These are phyloP conservation scores for Euproctis similis DNA, from an alignment of 2,888 invertebrate genomes.

Conservation along the genomic window DNA sequence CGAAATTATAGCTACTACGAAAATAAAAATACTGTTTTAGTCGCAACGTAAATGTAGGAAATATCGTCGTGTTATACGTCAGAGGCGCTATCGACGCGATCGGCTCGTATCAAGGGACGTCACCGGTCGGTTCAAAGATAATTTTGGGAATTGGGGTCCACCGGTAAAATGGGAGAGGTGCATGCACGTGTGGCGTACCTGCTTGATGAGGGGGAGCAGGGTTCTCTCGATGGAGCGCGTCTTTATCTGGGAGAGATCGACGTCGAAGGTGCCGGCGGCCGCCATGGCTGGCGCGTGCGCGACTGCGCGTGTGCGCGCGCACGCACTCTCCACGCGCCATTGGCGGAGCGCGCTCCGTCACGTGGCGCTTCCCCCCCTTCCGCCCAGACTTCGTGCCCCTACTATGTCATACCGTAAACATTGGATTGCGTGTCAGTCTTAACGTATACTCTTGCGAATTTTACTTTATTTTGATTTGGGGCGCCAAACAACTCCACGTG, in stretches of 20 bases:
- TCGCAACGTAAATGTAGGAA: slow-evolving; percentile 48
- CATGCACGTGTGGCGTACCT: slow-evolving; percentile 79
- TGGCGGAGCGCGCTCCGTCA: slow-evolving; percentile 42
- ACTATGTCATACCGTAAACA: slow-evolving; percentile 32
- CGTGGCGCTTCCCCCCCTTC: slow-evolving; percentile 36
- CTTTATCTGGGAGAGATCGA: slow-evolving; percentile 86
- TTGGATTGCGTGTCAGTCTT: slow-evolving; percentile 38
- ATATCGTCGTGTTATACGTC: slow-evolving; percentile 53
- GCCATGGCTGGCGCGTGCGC: slow-evolving; percentile 75
- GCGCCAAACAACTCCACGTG: too few species aligned
- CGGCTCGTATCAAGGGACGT: slow-evolving; percentile 28
- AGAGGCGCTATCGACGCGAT: slow-evolving; percentile 40
- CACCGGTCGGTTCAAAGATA: slow-evolving; percentile 19
- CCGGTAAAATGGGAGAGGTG: slow-evolving; percentile 16
- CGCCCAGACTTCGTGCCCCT: slow-evolving; percentile 23
- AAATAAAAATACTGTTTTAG: slow-evolving; percentile 60
- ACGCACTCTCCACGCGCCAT: slow-evolving; percentile 35
- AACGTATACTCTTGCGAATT: slow-evolving; percentile 48
- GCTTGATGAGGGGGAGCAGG: slow-evolving; percentile 93
- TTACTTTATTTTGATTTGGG: slow-evolving; percentile 53
- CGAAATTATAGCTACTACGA: slow-evolving; percentile 43
- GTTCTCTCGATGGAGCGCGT: slow-evolving; percentile 96
- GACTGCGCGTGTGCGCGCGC: slow-evolving; percentile 67
- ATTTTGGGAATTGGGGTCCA: slow-evolving; percentile 2
- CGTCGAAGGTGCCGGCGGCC: slow-evolving; percentile 76